Evolutionary conservation across 2,888 invertebrate species (phyloP).

Genomic region (Frankliniella intonsa): DNA sequence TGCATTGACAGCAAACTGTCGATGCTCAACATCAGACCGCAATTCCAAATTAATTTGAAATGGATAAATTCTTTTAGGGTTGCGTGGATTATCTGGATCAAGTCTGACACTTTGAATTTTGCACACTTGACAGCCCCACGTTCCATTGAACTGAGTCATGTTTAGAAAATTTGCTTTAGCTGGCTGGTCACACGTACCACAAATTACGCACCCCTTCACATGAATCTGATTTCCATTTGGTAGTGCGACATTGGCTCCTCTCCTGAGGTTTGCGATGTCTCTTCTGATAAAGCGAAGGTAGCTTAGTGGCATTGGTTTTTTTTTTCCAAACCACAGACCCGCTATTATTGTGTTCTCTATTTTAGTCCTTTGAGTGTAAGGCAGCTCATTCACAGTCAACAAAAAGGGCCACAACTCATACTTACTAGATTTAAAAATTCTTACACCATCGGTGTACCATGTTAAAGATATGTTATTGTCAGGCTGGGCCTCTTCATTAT

Average conservation of each 20-base stretch:
- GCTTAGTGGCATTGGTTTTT: slow-evolving; percentile 33
- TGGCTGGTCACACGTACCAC: slow-evolving; percentile 34
- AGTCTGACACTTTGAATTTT: neutral
- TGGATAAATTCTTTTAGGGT: too few relatives aligned
- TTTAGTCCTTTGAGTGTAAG: slow-evolving; percentile 35
- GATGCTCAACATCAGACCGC: too few relatives aligned
- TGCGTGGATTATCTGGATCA: too few relatives aligned
- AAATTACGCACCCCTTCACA: slow-evolving; percentile 28
- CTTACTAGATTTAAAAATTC: slow-evolving; percentile 36
- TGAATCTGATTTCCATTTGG: too few relatives aligned
- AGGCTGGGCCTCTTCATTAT: too few relatives aligned
- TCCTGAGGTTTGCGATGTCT: too few relatives aligned
- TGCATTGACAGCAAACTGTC: too few relatives aligned
- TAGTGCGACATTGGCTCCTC: too few relatives aligned
- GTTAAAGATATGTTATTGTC: slow-evolving; percentile 36
- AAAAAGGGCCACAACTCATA: slow-evolving; percentile 37
- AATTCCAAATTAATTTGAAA: too few relatives aligned
- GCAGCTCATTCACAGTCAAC: slow-evolving; percentile 38
- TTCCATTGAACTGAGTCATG: slow-evolving; percentile 36
- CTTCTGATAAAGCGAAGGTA: too few relatives aligned
- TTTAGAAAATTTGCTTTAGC: slow-evolving; percentile 36
- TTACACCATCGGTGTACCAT: slow-evolving; percentile 38
- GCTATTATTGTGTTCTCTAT: slow-evolving; percentile 37
- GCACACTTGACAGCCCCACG: slow-evolving; percentile 35
- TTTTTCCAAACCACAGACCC: slow-evolving; percentile 37